Evolutionary conservation across 92 coral and sea anemone genomes (phyloP), one percentile per base, ranked within the genome.

Genomic region (Phenganax marumi): DNA sequence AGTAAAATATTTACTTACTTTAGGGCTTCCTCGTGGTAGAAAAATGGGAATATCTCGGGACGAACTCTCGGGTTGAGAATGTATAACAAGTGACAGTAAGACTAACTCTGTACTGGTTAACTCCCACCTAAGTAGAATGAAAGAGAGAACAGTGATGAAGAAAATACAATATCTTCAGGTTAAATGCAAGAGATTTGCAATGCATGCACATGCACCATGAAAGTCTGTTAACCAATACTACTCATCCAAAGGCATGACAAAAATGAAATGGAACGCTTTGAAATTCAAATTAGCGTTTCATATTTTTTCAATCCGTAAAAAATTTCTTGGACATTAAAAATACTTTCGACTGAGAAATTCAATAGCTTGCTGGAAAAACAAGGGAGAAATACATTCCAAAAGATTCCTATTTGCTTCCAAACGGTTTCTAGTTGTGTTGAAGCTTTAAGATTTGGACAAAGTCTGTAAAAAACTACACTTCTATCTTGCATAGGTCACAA

Each of bases 1-100:
- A 19, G 16, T 22, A 66, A 66, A 66, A 1, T 10, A 25, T 12
- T 0, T 72, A 13, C 53, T 52, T 84, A 95, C 98, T 93, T 92
- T 95, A 24, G 98, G 98, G 83, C 97, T 92, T 55, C 98, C 98
- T 76, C 92, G 91, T 19, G 98, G 98, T 3, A 95, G 97, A 66
- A 90, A 95, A 19, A 95, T 84, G 46, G 97, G 97, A 1, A 95
- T 71, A 70, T 95, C 98, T 9, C 97, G 84, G 11, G 97, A 92
- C 6, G 95, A 90, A 76, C 98, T 92, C 6, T 92, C 90, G 47
- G 93, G 97, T 52, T 89, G 88, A 17, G 90, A 81, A 19, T 80
- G 92, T 50, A 90, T 85, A 23, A 90, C 66, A 17, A 95, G 85
- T 43, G 98, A 95, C 12, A 95, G 81, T 64, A 95, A 48, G n/a